phyloP scores from a whole-genome alignment of 1,140 invertebrate genomes.

The Pollicipes pollicipes region DNA sequence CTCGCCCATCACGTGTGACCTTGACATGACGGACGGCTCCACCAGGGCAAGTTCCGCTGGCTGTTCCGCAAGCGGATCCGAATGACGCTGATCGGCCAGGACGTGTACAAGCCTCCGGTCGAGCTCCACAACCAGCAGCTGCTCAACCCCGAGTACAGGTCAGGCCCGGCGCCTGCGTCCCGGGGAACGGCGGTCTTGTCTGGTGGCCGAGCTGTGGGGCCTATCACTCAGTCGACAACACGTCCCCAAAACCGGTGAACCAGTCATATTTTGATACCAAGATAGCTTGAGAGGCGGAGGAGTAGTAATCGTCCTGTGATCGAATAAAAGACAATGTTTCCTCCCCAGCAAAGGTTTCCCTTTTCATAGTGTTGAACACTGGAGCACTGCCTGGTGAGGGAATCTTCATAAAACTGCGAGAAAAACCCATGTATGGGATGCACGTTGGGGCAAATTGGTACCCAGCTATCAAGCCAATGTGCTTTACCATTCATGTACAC shows the following conservation, averaged over 20 bases:
- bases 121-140: slow-evolving; percentile 48
- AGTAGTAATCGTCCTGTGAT: no score
- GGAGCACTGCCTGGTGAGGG: no score
- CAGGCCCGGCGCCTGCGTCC: slow-evolving; percentile 8
- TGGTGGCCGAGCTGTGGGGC: not conserved
- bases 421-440: no score
- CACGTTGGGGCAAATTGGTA: no score
- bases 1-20: no score
- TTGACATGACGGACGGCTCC: no score
- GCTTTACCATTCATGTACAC: no score
- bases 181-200: not conserved
- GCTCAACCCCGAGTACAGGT: slow-evolving; percentile 32
- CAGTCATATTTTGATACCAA: slow-evolving; percentile 4
- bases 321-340: no score
- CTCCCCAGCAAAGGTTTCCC: no score
- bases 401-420: no score
- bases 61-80: slow-evolving; percentile 68
- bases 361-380: no score
- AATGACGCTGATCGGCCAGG: slow-evolving; percentile 52
- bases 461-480: no score
- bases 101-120: slow-evolving; percentile 37
- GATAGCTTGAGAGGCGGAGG: not conserved
- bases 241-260: not conserved
- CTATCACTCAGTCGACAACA: slow-evolving; percentile 3
- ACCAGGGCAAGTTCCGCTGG: slow-evolving; percentile 57